phyloP scores from a whole-genome alignment of 37 sponge, comb jelly and placozoan genomes.

The Diacarnus erythraeanus region DNA sequence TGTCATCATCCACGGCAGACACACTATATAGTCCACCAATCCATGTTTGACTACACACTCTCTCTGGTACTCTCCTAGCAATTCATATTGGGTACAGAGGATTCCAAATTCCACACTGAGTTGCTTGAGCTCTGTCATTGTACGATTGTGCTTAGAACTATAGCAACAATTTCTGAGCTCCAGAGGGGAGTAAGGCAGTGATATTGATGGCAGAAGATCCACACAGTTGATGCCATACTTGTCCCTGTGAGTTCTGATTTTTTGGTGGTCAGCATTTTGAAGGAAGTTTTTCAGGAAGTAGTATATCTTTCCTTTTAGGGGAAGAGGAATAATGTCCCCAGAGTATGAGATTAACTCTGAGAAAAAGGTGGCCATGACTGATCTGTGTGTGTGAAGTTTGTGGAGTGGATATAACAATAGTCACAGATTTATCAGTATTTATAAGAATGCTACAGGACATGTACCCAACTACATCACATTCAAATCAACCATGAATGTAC shows the following conservation, averaged over 20 bases:
- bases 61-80: not conserved
- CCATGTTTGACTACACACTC: not conserved
- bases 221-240: not conserved
- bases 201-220: not conserved
- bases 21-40: slow-evolving; percentile 11
- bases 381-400: not conserved
- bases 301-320: not conserved
- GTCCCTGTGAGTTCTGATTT: not conserved
- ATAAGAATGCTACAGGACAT: too few relatives aligned
- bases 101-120: slow-evolving; percentile 4
- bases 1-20: not conserved
- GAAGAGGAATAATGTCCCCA: not conserved
- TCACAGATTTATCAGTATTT: too few relatives aligned
- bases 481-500: too few relatives aligned
- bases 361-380: not conserved
- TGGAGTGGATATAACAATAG: not conserved
- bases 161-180: not conserved
- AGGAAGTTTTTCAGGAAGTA: not conserved
- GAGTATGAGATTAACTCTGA: not conserved
- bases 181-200: not conserved
- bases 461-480: too few relatives aligned
- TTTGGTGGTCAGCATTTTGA: not conserved
- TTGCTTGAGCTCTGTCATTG: not conserved
- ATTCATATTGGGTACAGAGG: slow-evolving; percentile 3
- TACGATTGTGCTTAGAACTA: not conserved